Evolutionary conservation across 2,113 vertebrate genomes (phyloP).

Genomic region (Leucopternis melanops): DNA sequence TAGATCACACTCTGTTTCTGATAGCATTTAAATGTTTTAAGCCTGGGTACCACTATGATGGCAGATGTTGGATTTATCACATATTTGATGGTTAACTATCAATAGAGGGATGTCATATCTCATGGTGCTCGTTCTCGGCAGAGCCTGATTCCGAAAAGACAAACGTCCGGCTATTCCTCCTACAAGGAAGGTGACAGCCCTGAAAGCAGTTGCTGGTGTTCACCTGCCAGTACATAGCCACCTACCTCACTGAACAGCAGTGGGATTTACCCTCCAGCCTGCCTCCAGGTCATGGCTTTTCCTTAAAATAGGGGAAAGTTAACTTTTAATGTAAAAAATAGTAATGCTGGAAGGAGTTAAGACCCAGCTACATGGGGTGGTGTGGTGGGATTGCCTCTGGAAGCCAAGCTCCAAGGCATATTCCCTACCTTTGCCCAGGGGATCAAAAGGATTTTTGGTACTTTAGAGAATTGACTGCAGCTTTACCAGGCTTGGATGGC

Average conservation of each 20-base stretch:
- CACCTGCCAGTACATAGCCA: fast-evolving
- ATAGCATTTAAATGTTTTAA: neutral
- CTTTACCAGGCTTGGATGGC: neutral
- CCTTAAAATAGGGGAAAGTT: neutral
- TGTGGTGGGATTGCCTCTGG: neutral
- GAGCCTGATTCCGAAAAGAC: too few species aligned
- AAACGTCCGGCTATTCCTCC: too few species aligned
- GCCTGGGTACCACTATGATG: neutral
- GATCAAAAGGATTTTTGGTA: neutral
- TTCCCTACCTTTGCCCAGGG: neutral
- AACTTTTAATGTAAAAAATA: neutral
- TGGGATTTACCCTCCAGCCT: neutral
- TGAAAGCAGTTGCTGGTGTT: too few species aligned
- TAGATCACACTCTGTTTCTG: neutral
- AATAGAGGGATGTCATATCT: too few species aligned
- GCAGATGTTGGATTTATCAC: neutral
- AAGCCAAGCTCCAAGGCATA: neutral
- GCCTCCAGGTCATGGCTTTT: neutral
- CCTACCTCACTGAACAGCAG: fast-evolving
- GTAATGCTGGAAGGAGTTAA: neutral
- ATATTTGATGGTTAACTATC: neutral
- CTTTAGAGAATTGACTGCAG: neutral
- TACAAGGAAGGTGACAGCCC: too few species aligned
- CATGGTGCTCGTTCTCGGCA: too few species aligned
- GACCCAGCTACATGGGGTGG: neutral